Percentiles rank a stretch among this genome's conserved stretches.
Evolutionary conservation across 2,888 invertebrate genomes (phyloP).

Genomic region (Athalia cordata): DNA sequence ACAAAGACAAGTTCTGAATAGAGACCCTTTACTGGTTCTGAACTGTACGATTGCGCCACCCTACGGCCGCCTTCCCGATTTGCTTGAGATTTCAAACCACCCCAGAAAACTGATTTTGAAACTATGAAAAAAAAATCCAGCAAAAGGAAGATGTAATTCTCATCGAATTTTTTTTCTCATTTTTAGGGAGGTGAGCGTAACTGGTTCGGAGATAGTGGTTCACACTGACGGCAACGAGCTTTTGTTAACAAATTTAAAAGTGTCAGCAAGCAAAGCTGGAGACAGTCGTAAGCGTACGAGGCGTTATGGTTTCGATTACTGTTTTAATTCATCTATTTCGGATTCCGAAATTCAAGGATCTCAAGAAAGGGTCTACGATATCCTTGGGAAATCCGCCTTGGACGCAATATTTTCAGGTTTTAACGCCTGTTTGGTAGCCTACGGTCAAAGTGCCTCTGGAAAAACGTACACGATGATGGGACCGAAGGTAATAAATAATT

Average conservation of each 20-base stretch:
- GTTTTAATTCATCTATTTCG: slow-evolving; percentile 77
- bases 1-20: too few relatives aligned
- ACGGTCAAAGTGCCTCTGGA: slow-evolving; percentile 86
- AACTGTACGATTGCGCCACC: too few relatives aligned
- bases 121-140: neutral
- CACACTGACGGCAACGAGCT: slow-evolving; percentile 59
- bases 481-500: slow-evolving; percentile 69
- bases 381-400: slow-evolving; percentile 80
- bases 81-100: too few relatives aligned
- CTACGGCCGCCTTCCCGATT: too few relatives aligned
- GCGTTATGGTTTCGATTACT: slow-evolving; percentile 80
- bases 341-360: slow-evolving; percentile 75
- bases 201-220: slow-evolving; percentile 64
- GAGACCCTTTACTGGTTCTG: too few relatives aligned
- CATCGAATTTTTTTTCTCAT: neutral
- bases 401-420: slow-evolving; percentile 79
- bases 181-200: slow-evolving; percentile 61
- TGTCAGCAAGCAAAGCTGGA: slow-evolving; percentile 80
- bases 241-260: slow-evolving; percentile 73
- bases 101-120: neutral
- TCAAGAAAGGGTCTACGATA: slow-evolving; percentile 80
- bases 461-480: slow-evolving; percentile 89
- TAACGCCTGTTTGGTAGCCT: slow-evolving; percentile 83
- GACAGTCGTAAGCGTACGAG: slow-evolving; percentile 81
- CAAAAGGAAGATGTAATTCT: neutral